Base-by-base conservation (phyloP, 1,140 invertebrate species). In the Drosophila parabipectinata region DNA sequence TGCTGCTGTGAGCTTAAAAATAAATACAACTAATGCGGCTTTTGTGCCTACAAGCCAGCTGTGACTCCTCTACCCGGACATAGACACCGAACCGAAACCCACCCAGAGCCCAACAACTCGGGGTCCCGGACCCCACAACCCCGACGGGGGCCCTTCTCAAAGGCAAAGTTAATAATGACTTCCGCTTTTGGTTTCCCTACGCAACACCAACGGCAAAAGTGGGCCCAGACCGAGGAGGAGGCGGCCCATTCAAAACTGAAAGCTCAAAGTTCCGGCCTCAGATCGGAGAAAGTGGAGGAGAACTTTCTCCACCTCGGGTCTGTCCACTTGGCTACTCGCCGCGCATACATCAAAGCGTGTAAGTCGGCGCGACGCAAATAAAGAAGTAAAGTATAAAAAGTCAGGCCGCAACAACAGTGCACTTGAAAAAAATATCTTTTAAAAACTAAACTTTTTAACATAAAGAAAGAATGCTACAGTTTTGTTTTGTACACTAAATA, bases 11-110 rank as follows among this genome's bases (percentile, higher is more conserved):
- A 87, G 79, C 84, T 88, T 88, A 88, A 87, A 88, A 88, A 88
- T 88, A 88, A 88, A 88, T 88, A 88, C 83, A 88, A 88, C 83
- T 88, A 88, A 88, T 88, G 83, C 83, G 83, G 83, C 83, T 88
- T 88, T 88, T 88, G 84, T 88, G 83, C 83, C 83, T 88, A 89
- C 83, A 83, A 89, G 75, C 83, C 83, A 88, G 83, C 84, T 88
- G 83, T 67, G 83, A 61, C 79, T 81, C 78, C 78, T 72, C 63
- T 28, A 41, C 52, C 59, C 53, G 59, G 64, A 77, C 66, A 88
- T 76, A 61, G 67, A 87, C 62, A 87, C 71, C 62, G 37, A 53
- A n/a, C 21, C 21, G 21, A 52, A 18, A 55, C 44, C 7, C 34
- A n/a, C 24, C 58, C 57, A 50, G 44, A 44, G 52, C 15, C 10